These are phyloP conservation scores for Drosophila nigromelanica DNA, from an alignment of 1,140 invertebrate species.

Conservation along the genomic window DNA sequence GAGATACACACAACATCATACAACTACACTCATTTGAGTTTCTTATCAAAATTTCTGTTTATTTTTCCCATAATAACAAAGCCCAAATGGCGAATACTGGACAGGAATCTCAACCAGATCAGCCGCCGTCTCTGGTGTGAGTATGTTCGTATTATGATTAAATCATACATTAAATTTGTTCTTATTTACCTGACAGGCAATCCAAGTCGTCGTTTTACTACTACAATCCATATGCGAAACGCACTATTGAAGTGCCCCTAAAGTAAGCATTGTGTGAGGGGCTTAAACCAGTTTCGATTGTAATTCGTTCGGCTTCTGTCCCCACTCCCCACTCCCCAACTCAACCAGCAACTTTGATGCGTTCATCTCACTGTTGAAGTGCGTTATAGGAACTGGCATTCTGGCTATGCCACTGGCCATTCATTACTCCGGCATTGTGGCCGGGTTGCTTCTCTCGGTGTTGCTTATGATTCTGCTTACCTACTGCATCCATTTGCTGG, in stretches of 20 bases:
- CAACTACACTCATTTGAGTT: constrained; percentile 56
- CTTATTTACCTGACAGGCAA: constrained; percentile 14
- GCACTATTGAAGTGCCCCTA: constrained; percentile 57
- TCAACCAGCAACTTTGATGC: constrained; percentile 56
- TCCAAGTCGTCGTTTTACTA: constrained; percentile 53
- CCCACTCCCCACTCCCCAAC: background rate
- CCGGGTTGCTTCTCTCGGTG: constrained; percentile 39
- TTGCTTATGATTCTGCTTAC: constrained; percentile 65
- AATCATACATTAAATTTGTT: background rate
- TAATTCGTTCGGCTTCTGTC: background rate
- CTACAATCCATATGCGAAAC: constrained; percentile 65
- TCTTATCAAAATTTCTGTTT: constrained; percentile 58
- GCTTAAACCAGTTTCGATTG: background rate
- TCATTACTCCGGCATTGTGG: constrained; percentile 45
- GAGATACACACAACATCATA: constrained; percentile 1
- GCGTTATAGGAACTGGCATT: constrained; percentile 65
- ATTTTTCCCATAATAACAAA: background rate
- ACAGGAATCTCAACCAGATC: background rate
- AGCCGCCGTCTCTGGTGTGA: constrained; percentile 21
- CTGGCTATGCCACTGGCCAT: constrained; percentile 66
- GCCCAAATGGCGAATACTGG: constrained; percentile 13
- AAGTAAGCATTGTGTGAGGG: constrained; percentile 44
- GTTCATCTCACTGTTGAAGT: constrained; percentile 61
- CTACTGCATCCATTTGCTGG: constrained; percentile 70
- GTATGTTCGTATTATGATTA: background rate